Conservation (phyloP, 2,888 invertebrate species). For the Tribolium freemani region DNA sequence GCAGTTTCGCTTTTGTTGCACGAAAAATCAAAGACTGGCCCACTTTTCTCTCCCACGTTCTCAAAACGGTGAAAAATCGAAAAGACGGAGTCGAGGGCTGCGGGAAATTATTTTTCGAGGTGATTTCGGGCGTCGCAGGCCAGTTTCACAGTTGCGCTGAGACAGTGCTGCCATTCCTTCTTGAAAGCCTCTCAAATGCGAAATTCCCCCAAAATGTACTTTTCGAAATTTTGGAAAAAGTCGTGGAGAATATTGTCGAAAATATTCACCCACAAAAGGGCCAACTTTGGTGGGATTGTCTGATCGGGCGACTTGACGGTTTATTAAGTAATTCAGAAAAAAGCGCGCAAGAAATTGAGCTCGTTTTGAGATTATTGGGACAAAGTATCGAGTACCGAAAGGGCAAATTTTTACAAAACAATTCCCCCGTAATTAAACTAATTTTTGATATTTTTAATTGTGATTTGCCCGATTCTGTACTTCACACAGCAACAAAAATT, state of each 20-base stretch:
- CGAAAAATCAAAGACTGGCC: constrained; percentile 87
- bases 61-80: constrained; percentile 77
- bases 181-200: constrained; percentile 74
- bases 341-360: constrained; percentile 46
- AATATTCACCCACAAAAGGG: constrained; percentile 76
- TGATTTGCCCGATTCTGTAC: constrained; percentile 68
- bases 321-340: constrained; percentile 41
- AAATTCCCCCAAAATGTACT: constrained; percentile 72
- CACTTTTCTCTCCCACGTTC: constrained; percentile 78
- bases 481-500: constrained; percentile 71
- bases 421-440: constrained; percentile 73
- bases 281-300: constrained; percentile 76
- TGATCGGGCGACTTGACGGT: constrained; percentile 65
- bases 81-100: constrained; percentile 83
- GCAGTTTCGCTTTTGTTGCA: constrained; percentile 95
- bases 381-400: constrained; percentile 75
- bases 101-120: constrained; percentile 90
- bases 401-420: constrained; percentile 76
- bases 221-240: constrained; percentile 77
- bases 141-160: constrained; percentile 90
- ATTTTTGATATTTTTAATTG: constrained; percentile 70
- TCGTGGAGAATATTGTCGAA: constrained; percentile 75
- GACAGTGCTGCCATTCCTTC: constrained; percentile 77
- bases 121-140: constrained; percentile 84
- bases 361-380: constrained; percentile 72